phyloP scores from a whole-genome alignment of 2,113 vertebrate species.

The Pontoporia blainvillei region DNA sequence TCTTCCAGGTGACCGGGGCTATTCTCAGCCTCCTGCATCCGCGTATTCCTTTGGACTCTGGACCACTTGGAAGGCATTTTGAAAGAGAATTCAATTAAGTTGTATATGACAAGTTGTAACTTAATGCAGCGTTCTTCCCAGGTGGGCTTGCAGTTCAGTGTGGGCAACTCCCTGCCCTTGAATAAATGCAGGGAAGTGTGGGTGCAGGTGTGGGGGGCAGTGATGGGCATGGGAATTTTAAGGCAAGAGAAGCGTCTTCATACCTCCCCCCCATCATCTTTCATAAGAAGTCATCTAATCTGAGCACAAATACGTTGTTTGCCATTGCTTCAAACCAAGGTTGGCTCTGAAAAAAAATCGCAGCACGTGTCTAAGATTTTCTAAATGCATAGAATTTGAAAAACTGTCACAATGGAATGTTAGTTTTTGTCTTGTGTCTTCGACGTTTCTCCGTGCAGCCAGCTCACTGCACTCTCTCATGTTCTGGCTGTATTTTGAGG shows the following conservation, averaged over 20 bases:
- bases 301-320: not conserved
- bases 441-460: not conserved
- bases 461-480: not conserved
- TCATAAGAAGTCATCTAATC: not conserved
- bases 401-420: not conserved
- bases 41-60: not conserved
- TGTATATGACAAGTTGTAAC: not conserved
- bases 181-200: not conserved
- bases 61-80: not conserved
- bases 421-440: not conserved
- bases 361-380: not conserved
- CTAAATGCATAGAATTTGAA: not conserved
- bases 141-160: not conserved
- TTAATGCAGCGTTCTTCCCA: not conserved
- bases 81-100: not conserved
- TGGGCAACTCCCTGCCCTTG: not conserved
- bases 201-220: not conserved
- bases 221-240: not conserved
- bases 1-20: not conserved
- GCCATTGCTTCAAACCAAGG: not conserved
- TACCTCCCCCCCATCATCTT: not conserved
- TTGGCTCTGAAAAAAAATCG: not conserved
- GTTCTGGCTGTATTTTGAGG: not conserved
- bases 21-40: not conserved
- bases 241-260: not conserved